Evolutionary conservation across 2,797 vertebrate genomes (phyloP).

Genomic region (Platalea minor): DNA sequence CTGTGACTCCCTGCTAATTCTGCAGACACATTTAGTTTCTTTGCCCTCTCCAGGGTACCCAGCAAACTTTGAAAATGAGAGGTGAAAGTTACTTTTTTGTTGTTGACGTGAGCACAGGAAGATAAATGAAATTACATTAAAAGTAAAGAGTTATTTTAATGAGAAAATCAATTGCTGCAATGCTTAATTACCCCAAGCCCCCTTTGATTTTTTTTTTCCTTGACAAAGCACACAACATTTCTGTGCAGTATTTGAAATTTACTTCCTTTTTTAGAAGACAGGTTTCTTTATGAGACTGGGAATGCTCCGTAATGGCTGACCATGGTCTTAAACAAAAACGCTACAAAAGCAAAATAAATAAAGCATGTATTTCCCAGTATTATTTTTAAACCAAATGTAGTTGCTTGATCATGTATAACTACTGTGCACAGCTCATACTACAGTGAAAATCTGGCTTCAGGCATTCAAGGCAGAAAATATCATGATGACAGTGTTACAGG

Average conservation of each 20-base stretch:
- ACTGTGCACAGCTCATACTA: not conserved
- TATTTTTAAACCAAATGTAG: not conserved
- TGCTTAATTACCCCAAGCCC: not conserved
- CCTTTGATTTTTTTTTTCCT: not conserved
- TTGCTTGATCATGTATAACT: not conserved
- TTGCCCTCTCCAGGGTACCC: not conserved
- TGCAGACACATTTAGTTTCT: not conserved
- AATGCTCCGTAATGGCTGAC: not conserved
- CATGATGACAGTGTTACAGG: not conserved
- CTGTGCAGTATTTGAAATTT: not conserved
- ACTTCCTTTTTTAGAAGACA: not conserved
- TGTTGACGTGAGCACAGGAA: not conserved
- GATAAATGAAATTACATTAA: not conserved
- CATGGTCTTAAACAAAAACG: not conserved
- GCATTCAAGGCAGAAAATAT: not conserved
- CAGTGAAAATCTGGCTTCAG: not conserved
- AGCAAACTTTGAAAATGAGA: not conserved
- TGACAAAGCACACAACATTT: not conserved
- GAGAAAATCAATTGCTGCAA: not conserved
- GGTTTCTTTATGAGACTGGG: not conserved
- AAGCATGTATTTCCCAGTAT: not conserved
- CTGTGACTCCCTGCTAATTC: not conserved
- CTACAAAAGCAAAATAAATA: not conserved
- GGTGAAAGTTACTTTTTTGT: not conserved
- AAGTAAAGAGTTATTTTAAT: not conserved